Evolutionary conservation across 1,140 invertebrate genomes (phyloP), one percentile per base, ranked within the genome.

Genomic region (Ceratosolen fusciceps): DNA sequence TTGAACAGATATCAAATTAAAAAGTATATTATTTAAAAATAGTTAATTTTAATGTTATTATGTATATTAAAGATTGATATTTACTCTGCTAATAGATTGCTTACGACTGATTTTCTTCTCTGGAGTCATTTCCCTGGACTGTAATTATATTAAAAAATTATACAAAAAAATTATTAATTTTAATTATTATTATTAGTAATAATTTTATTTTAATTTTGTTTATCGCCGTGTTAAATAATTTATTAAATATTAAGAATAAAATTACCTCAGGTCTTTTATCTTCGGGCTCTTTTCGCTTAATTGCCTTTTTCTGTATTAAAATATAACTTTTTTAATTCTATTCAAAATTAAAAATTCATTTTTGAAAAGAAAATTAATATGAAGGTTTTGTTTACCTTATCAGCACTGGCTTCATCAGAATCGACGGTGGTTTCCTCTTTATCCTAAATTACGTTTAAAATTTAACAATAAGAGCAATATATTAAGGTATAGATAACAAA

Each of bases 341-440:
- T 19, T 29, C 12, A n/a, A 26, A 29, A 43, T 43, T 24, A 7
- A 19, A 31, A 81, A 67, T 37, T 67, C 10, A n/a, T n/a, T n/a
- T n/a, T n/a, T n/a, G n/a, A 3, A 12, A 39, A 77, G 5, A 3
- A 16, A 39, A 77, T 39, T 5, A 52, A 73, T 54, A 37, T 37
- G 56, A 76, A 72, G 60, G 31, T 39, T 26, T 31, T 72, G 29
- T 56, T 81, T 54, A 89, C 89, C 84, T 88, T 89, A 79, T 87
- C 83, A 2, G 62, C 2, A 80, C 87, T 78, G 56, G 87, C 87
- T 78, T 91, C 89, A 79, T 90, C 91, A 34, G 91, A 87, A 84
- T 91, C 90, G 67, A 90, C 91, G 70, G 90, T 84, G 81, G 88
- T 88, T 81, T 91, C 89, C 74, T 92, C 89, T 43, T 89, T 89